Evolutionary conservation across 2,113 vertebrate genomes (phyloP).

Genomic region (Suncus etruscus): DNA sequence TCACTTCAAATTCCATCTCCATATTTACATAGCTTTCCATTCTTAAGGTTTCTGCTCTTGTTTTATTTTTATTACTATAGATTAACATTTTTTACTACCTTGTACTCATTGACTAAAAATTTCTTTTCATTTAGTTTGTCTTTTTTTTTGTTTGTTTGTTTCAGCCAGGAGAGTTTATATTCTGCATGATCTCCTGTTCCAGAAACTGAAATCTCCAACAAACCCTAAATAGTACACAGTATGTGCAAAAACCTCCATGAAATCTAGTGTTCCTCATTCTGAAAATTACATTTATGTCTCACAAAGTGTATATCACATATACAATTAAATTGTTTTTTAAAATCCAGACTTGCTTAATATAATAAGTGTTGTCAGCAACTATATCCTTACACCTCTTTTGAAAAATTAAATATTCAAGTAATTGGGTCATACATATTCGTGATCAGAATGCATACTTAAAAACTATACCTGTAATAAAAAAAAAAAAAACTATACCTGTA

Average conservation of each 20-base stretch:
- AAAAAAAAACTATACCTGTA: too few species aligned
- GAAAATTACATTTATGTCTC: slow-evolving; percentile 23
- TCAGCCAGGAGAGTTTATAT: background rate
- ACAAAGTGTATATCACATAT: background rate
- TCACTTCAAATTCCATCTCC: background rate
- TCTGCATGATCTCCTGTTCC: slow-evolving; percentile 7
- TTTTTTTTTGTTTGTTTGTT: background rate
- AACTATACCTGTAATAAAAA: too few species aligned
- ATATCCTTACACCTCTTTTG: slow-evolving; percentile 7
- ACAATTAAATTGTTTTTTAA: slow-evolving; percentile 27
- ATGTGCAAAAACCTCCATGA: background rate
- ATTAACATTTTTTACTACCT: background rate
- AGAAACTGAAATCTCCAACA: background rate
- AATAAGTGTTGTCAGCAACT: slow-evolving; percentile 23
- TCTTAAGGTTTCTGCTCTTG: background rate
- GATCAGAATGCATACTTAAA: slow-evolving; percentile 17
- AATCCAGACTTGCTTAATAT: background rate
- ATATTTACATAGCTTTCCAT: background rate
- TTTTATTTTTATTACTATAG: background rate
- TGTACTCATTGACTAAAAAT: background rate
- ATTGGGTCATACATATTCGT: background rate
- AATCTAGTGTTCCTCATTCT: background rate
- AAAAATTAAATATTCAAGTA: slow-evolving; percentile 24
- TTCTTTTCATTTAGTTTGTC: slow-evolving; percentile 9
- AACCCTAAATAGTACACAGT: background rate